Evolutionary conservation across 2,113 vertebrate genomes (phyloP), one percentile per base, ranked within the genome.

Genomic region (Eupsittula cactorum): DNA sequence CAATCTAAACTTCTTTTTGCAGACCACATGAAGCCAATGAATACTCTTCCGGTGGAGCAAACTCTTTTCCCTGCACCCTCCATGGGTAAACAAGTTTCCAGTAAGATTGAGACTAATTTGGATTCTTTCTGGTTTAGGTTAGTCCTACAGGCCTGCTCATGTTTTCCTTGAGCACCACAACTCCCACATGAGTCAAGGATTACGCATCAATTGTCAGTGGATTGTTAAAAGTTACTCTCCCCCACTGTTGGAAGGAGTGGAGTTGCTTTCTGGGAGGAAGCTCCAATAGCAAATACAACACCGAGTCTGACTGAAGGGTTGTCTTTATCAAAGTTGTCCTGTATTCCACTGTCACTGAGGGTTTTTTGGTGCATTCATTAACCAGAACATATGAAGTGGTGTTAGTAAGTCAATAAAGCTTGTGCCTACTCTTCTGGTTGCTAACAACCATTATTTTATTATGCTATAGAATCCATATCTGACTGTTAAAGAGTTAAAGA

Each of bases 401-500:
- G 9, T 46, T 50, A 57, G 24, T 46, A 65, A 59, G 53, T 53
- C 17, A 35, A 9, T 7, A 80, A 80, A 74, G 37, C 20, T 68
- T 68, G 14, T 74, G 21, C 28, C 33, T 52, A 15, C n/a, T 90
- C 29, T 78, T 81, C 64, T 28, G 14, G 24, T 93, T 28, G 29
- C 82, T 85, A 88, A 78, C 31, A 87, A 41, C 29, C 85, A 83
- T 77, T 85, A 47, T 73, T 91, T 94, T 53, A 67, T 47, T 75
- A 88, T 88, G 65, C 16, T 92, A 35, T 71, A 75, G 74, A 94
- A 28, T 75, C 63, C 29, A 79, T 93, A 96, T 88, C 53, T 88
- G 96, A 91, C 88, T 95, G 60, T 92, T 97, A 98, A 98, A 98
- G 98, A 98, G 98, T 98, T 98, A 98, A 98, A 97, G 77, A 97